These are phyloP conservation scores for Ovis canadensis DNA, from an alignment of 2,113 vertebrate genomes.

Conservation along the genomic window DNA sequence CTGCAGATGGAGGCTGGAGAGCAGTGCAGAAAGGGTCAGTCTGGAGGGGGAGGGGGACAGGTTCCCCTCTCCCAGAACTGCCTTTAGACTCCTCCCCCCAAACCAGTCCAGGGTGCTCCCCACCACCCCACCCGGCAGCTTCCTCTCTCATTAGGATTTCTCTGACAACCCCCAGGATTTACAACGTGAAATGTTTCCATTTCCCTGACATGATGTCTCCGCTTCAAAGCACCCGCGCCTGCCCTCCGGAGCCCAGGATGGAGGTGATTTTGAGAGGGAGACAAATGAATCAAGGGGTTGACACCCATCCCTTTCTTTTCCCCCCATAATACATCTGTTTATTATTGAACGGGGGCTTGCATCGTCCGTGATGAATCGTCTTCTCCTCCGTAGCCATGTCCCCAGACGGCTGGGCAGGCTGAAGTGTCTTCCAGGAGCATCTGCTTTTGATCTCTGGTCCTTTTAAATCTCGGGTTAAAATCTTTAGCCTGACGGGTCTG, in stretches of 20 bases:
- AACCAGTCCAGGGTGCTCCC: constrained; percentile 54
- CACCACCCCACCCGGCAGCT: constrained; percentile 3
- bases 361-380: constrained; percentile 87
- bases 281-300: constrained; percentile 84
- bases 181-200: constrained; percentile 80
- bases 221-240: constrained; percentile 79
- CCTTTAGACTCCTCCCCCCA: background rate
- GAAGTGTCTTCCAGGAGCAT: constrained; percentile 84
- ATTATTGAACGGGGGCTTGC: constrained; percentile 91
- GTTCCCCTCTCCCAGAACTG: background rate
- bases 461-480: constrained; percentile 84
- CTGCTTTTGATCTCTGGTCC: constrained; percentile 88
- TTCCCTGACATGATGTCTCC: constrained; percentile 76
- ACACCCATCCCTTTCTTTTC: constrained; percentile 80
- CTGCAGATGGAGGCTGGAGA: background rate
- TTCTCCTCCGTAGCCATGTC: constrained; percentile 85
- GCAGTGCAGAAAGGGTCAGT: background rate
- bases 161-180: constrained; percentile 79
- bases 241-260: constrained; percentile 78
- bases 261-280: constrained; percentile 81
- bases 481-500: constrained; percentile 79
- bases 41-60: background rate
- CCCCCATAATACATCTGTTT: constrained; percentile 88
- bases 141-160: constrained; percentile 77
- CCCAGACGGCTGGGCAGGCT: constrained; percentile 81